These are phyloP conservation scores for Cheilosia vulpina DNA, from an alignment of 2,888 invertebrate genomes.

Conservation along the genomic window DNA sequence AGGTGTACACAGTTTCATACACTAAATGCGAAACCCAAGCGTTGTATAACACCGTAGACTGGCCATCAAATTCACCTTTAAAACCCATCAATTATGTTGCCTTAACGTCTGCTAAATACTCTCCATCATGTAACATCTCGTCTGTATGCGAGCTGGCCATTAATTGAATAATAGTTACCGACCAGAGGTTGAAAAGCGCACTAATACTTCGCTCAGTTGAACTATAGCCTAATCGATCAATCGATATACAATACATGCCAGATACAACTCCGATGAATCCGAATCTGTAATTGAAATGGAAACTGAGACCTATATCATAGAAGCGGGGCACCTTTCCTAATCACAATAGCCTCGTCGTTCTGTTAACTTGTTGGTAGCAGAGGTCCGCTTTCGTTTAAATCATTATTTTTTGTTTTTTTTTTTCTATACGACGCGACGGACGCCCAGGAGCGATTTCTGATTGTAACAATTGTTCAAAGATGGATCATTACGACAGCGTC, in stretches of 20 bases:
- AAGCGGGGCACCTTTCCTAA: conserved; percentile 5
- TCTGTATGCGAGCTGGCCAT: conserved; percentile 21
- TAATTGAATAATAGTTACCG: conserved; percentile 55
- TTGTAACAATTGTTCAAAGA: conserved; percentile 56
- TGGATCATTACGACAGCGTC: conserved; percentile 22
- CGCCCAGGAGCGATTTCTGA: conserved; percentile 58
- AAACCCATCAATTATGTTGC: conserved; percentile 59
- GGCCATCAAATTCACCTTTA: conserved; percentile 58
- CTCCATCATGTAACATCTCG: conserved; percentile 57
- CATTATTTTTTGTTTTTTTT: conserved; percentile 22
- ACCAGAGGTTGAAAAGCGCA: background rate
- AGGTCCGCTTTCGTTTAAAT: conserved; percentile 24
- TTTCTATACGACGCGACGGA: conserved; percentile 7
- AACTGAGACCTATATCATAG: background rate
- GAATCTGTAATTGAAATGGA: conserved; percentile 37
- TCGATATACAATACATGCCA: background rate
- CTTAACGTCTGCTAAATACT: conserved; percentile 56
- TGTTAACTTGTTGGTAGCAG: conserved; percentile 8
- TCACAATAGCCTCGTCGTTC: conserved; percentile 23
- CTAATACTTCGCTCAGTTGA: conserved; percentile 20
- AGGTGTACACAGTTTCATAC: background rate
- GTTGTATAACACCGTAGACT: background rate
- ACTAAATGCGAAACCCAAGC: background rate
- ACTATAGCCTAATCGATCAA: conserved; percentile 49
- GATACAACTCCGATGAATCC: background rate